Conservation (phyloP, 2,113 vertebrate genomes). For the Oreochromis tanganicae region DNA sequence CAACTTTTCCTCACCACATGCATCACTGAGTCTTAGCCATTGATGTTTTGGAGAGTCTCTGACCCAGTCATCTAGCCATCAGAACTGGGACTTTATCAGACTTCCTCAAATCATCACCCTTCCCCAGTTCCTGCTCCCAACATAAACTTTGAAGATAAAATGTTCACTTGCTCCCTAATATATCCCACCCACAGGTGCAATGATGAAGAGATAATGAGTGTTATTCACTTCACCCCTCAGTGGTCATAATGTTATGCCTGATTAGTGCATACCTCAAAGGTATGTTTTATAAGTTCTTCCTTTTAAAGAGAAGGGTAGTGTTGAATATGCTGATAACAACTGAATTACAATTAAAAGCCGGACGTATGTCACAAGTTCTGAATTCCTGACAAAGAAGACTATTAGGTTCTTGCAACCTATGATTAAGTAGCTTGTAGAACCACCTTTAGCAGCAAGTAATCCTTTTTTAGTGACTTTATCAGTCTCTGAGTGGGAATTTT, state of each 20-base stretch:
- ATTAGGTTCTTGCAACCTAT: neutral
- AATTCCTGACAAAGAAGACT: neutral
- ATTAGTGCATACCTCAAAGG: neutral
- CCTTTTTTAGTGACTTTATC: neutral
- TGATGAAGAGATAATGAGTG: neutral
- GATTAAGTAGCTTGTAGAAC: neutral
- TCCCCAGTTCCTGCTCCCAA: neutral
- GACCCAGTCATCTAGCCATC: neutral
- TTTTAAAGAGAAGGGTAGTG: neutral
- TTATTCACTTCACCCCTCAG: neutral
- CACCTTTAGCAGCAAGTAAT: neutral
- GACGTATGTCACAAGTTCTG: neutral
- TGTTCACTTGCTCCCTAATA: neutral
- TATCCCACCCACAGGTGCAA: neutral
- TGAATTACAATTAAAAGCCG: neutral
- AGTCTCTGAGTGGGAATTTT: neutral
- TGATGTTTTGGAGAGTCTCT: neutral
- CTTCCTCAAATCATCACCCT: neutral
- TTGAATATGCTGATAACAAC: neutral
- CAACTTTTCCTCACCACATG: neutral
- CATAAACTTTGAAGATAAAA: neutral
- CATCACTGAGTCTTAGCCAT: neutral
- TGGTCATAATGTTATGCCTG: neutral
- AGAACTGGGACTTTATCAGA: neutral
- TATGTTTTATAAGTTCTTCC: neutral